Percentiles rank a stretch among this genome's conserved stretches.
Conservation (phyloP, 1,140 invertebrate species). For the Globodera rostochiensis region DNA sequence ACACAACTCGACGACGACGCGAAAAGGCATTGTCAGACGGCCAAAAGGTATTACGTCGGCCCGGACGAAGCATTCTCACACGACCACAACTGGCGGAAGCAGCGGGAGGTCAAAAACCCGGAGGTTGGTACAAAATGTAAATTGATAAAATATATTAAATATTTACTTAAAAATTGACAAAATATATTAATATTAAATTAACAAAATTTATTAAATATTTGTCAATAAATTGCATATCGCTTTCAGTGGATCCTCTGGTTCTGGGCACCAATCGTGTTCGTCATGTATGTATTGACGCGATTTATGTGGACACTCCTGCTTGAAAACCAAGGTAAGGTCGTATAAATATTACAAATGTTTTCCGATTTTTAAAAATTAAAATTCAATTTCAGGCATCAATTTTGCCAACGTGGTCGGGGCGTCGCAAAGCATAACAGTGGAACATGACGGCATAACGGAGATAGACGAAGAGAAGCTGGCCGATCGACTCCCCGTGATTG, state of each 20-base stretch:
- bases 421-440: constrained; percentile 17
- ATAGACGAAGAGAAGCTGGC: constrained; percentile 41
- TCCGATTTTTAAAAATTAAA: neutral
- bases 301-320: constrained; percentile 39
- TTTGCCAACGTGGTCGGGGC: constrained; percentile 36
- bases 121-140: constrained; percentile 23
- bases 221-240: neutral
- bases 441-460: constrained; percentile 38
- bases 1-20: constrained; percentile 41
- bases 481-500: constrained; percentile 34
- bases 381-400: constrained; percentile 34
- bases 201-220: no score
- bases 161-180: neutral
- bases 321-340: constrained; percentile 37
- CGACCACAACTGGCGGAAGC: constrained; percentile 29
- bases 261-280: constrained; percentile 41
- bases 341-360: constrained; percentile 18
- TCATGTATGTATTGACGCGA: constrained; percentile 40
- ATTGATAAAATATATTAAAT: neutral
- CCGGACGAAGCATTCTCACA: constrained; percentile 33
- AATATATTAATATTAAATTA: neutral
- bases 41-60: constrained; percentile 38
- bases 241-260: constrained; percentile 42
- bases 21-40: constrained; percentile 43
- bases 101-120: constrained; percentile 39